Base-by-base conservation (phyloP, 2,888 invertebrate species). In the Camponotus fellah region DNA sequence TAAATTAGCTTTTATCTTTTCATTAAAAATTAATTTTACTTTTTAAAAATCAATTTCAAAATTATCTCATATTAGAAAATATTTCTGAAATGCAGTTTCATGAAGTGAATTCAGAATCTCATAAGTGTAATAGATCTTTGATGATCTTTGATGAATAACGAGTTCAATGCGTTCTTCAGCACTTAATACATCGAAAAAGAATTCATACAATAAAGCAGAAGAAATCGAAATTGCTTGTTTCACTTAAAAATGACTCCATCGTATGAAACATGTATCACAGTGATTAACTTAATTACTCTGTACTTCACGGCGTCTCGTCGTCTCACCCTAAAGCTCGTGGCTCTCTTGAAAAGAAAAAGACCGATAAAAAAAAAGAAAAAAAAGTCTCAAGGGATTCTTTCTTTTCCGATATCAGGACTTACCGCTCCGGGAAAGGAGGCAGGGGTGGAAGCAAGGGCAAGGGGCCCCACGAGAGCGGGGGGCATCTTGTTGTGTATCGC, bases 401-500 rank as follows among this genome's bases (percentile, higher is more conserved):
- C 53, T 21, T 66, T 66, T 77, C 86, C 84, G 85, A 85, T 85
- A 87, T 89, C 90, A 93, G 93, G 94, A 95, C 94, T 95, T 95
- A 95, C 95, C 95, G 97, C 96, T 95, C 97, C 97, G 89, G 96
- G 95, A 95, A 96, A 96, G 95, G 96, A 96, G 95, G 96, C 96
- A 93, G 96, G 96, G 92, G 96, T 95, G 94, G 95, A 96, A 95
- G 96, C 95, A 91, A 96, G 95, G 94, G 95, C 95, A 91, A 95
- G 93, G 92, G 95, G 94, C 91, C 95, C 95, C 89, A 96, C 95
- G 86, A 96, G 95, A 91, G 96, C 96, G 94, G 96, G 97, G 96
- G 97, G 97, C 96, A 97, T 96, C 95, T 97, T 97, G 95, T 97
- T 97, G 96, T 97, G 97, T 95, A 97, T 97, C 93, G 97, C 97